phyloP scores from a whole-genome alignment of 2,888 invertebrate genomes.

The Chloroclystis v-ata region DNA sequence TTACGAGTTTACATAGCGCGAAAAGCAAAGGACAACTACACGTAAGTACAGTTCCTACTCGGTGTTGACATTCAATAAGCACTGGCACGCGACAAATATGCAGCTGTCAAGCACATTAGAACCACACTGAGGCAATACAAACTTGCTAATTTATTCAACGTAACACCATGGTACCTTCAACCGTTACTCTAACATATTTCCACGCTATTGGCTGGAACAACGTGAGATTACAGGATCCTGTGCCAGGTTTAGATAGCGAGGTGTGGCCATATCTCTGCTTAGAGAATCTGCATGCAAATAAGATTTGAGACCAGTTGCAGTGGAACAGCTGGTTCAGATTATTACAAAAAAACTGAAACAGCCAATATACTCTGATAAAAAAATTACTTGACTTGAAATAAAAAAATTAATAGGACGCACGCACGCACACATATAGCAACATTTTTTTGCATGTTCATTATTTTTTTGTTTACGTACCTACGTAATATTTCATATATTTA shows the following conservation, averaged over 20 bases:
- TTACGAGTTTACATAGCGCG: too few relatives aligned
- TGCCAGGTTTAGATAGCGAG: conserved; percentile 17
- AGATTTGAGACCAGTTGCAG: conserved; percentile 22
- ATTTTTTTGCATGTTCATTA: too few relatives aligned
- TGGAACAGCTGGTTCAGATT: background rate
- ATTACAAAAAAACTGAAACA: too few relatives aligned
- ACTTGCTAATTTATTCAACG: conserved; percentile 18
- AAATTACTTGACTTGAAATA: too few relatives aligned
- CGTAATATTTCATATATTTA: too few relatives aligned
- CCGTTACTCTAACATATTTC: conserved; percentile 12
- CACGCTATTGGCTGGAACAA: conserved; percentile 15
- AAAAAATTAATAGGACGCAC: too few relatives aligned
- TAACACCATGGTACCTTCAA: conserved; percentile 8
- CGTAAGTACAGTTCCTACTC: background rate
- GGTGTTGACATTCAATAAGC: background rate
- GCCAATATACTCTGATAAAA: too few relatives aligned
- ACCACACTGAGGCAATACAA: conserved; percentile 4
- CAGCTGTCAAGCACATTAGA: conserved; percentile 7
- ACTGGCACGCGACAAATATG: conserved; percentile 10
- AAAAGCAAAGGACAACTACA: too few relatives aligned
- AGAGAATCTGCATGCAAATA: conserved; percentile 49
- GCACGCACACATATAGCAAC: too few relatives aligned
- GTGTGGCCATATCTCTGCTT: conserved; percentile 25
- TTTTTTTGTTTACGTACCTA: too few relatives aligned
- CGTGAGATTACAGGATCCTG: conserved; percentile 21